phyloP scores from a whole-genome alignment of 2,888 invertebrate species.

The Drosophila pseudotakahashii region DNA sequence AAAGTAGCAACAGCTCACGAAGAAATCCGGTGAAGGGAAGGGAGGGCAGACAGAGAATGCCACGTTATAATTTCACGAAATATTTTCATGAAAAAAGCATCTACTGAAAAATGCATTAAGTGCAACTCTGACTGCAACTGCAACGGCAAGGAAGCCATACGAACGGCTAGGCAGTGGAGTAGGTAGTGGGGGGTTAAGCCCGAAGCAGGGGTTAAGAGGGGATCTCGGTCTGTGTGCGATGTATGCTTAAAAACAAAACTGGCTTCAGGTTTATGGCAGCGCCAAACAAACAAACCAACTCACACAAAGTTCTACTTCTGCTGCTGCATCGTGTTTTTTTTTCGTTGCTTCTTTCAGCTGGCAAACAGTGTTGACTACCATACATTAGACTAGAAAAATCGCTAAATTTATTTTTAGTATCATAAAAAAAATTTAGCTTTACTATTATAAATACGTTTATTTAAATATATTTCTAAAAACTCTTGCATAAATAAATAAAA shows the following conservation, averaged over 20 bases:
- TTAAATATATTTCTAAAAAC: too few relatives aligned
- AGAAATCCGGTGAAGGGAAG: constrained; percentile 42
- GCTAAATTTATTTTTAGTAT: background rate
- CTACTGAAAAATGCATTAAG: constrained; percentile 82
- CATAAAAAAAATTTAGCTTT: too few relatives aligned
- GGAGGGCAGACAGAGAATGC: constrained; percentile 43
- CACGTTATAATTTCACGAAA: constrained; percentile 77
- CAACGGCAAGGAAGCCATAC: constrained; percentile 56
- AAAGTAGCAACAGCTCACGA: constrained; percentile 13
- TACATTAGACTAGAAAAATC: background rate
- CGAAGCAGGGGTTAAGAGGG: constrained; percentile 31
- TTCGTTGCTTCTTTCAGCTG: constrained; percentile 8
- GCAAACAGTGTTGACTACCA: background rate
- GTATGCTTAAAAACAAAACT: constrained; percentile 69
- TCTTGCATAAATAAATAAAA: too few relatives aligned
- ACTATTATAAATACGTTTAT: too few relatives aligned
- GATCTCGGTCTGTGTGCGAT: constrained; percentile 24
- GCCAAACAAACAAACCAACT: constrained; percentile 72
- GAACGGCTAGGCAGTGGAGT: constrained; percentile 29
- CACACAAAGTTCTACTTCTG: constrained; percentile 36
- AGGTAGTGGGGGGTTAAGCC: constrained; percentile 11
- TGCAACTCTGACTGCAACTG: constrained; percentile 69
- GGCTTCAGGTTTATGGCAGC: constrained; percentile 76
- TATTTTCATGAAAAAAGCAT: constrained; percentile 75
- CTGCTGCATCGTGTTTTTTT: constrained; percentile 10